Percentiles rank a stretch among this genome's conserved stretches.
phyloP scores from a whole-genome alignment of 2,888 invertebrate species.

The Amblyjoppa proteus region DNA sequence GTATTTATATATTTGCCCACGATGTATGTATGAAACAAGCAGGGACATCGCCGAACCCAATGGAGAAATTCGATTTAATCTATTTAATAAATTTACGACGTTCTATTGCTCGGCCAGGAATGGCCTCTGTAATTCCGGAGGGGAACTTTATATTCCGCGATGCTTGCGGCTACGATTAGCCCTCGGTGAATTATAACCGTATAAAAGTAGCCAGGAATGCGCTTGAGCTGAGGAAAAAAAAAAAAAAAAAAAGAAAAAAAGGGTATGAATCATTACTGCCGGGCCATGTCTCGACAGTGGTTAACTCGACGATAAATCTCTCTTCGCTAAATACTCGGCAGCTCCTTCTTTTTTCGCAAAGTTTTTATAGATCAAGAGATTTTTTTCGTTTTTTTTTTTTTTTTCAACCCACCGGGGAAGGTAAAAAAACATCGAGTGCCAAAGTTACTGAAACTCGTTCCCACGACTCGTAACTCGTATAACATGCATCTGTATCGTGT shows the following conservation, averaged over 20 bases:
- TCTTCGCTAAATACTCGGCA: background rate
- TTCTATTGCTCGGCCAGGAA: conserved; percentile 8
- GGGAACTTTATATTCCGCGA: conserved; percentile 4
- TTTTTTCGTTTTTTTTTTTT: background rate
- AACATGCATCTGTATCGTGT: too few species aligned
- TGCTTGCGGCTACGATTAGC: background rate
- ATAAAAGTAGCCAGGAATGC: conserved; percentile 29
- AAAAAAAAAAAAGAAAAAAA: background rate
- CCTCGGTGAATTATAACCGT: background rate
- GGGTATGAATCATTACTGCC: conserved; percentile 3
- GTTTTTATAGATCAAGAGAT: background rate
- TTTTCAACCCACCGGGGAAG: background rate
- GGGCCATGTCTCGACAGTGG: background rate
- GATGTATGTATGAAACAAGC: background rate
- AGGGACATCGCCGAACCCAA: background rate
- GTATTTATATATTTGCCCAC: conserved; percentile 11
- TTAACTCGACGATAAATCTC: conserved; percentile 12
- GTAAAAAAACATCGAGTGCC: background rate
- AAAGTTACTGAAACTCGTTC: background rate
- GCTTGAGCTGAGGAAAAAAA: background rate
- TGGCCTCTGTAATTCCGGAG: background rate
- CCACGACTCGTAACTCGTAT: too few species aligned
- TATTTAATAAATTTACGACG: conserved; percentile 23
- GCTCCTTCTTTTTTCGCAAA: conserved; percentile 3
- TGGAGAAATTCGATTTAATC: conserved; percentile 35